Evolutionary conservation across 2,113 vertebrate genomes (phyloP).

Genomic region (Lonchura striata): DNA sequence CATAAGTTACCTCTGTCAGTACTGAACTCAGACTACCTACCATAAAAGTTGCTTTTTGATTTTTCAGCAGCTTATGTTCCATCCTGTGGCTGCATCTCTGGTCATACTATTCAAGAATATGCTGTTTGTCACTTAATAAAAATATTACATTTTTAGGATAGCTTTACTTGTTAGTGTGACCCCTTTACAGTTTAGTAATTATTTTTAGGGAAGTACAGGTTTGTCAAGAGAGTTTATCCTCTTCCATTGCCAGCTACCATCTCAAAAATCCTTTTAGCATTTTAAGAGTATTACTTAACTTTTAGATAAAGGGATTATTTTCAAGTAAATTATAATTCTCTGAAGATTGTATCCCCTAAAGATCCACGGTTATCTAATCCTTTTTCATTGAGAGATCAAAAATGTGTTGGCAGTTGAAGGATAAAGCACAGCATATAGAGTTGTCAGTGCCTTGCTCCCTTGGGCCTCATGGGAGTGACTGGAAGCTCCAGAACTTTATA

Average conservation of each 20-base stretch:
- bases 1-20: neutral
- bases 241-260: neutral
- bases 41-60: neutral
- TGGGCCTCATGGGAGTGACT: neutral
- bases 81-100: neutral
- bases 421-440: neutral
- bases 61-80: neutral
- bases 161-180: neutral
- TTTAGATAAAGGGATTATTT: conserved; percentile 49
- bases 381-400: conserved; percentile 41
- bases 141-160: neutral
- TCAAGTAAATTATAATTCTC: conserved; percentile 30
- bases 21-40: neutral
- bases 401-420: conserved; percentile 24
- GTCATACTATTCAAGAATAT: neutral
- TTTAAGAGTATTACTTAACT: conserved; percentile 30
- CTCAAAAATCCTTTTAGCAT: conserved; percentile 2
- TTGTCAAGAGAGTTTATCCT: neutral
- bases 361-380: conserved; percentile 32
- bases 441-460: neutral
- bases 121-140: neutral
- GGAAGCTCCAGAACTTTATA: neutral
- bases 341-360: conserved; percentile 49
- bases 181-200: neutral
- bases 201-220: neutral